Evolutionary conservation across 2,888 invertebrate species (phyloP), one percentile per base, ranked within the genome.

Genomic region (Cancer borealis): DNA sequence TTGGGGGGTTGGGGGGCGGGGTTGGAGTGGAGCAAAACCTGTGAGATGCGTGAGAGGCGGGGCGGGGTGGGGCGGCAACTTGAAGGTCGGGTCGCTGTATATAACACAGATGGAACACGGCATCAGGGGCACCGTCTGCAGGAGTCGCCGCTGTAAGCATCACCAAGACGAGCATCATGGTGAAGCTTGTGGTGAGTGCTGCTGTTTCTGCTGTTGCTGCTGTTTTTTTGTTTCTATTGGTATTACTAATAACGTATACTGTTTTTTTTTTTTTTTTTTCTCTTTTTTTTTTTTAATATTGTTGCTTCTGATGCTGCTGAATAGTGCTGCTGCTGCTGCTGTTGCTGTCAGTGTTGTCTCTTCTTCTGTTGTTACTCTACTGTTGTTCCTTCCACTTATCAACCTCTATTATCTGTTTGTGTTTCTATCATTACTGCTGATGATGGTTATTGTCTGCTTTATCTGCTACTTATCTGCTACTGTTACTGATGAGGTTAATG

Each of bases 181-280:
- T 60, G 91, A 79, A 30, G 30, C 21, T 91, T 79, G 73, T 79
- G 91, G 91, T 91, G 79, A 91, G 91, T 91, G 73, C 26, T 79
- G 73, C 66, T 66, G 66, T 17, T 17, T 14, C 66, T 66, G 66
- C 66, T 66, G n/a, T 21, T 66, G n/a, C 49, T 6, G 49, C 8
- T 4, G 4, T 49, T 4, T 49, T 49, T 49, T 8, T 49, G 10
- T 49, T 49, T 49, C 49, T 12, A 12, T 49, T 12, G 49, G 6
- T 49, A 49, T 66, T n/a, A 5, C 17, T 66, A 66, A 66, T n/a
- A 5, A 5, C 3, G 66, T 21, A 17, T 66, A 17, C 10, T 66
- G 17, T 0, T 14, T 66, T 21, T 66, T 66, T 66, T 17, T 66
- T 17, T 3, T 66, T 5, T 3, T 66, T 21, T 66, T 6, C 10